Evolutionary conservation across 2,113 vertebrate genomes (phyloP).

Genomic region (Rhabdomys dilectus): DNA sequence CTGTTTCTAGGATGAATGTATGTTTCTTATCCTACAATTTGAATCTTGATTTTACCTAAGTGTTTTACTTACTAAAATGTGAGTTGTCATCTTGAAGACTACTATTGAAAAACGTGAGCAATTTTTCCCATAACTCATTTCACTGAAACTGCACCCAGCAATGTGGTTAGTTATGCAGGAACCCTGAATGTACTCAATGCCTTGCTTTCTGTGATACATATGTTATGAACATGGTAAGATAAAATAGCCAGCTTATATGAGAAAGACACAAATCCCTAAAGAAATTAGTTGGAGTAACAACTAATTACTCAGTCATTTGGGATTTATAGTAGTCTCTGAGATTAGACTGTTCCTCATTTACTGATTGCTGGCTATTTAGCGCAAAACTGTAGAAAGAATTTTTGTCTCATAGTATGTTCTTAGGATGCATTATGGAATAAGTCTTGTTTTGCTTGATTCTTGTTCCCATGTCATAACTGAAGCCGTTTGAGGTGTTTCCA

Average conservation of each 20-base stretch:
- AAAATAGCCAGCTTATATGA: conserved; percentile 43
- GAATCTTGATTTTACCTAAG: conserved; percentile 64
- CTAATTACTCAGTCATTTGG: conserved; percentile 6
- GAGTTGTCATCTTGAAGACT: conserved; percentile 36
- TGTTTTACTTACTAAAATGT: conserved; percentile 66
- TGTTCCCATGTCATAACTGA: conserved; percentile 16
- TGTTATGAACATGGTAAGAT: neutral
- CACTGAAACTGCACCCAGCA: neutral
- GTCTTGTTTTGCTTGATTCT: conserved; percentile 36
- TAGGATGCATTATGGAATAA: neutral
- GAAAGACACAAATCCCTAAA: conserved; percentile 21
- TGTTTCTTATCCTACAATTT: conserved; percentile 75
- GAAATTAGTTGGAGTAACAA: conserved; percentile 36
- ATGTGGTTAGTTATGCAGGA: conserved; percentile 45
- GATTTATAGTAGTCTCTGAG: neutral
- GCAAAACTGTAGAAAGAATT: neutral
- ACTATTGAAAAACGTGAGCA: neutral
- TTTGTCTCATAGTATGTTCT: conserved; percentile 37
- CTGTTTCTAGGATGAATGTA: conserved; percentile 24
- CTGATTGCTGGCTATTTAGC: conserved; percentile 42
- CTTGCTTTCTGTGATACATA: conserved; percentile 50
- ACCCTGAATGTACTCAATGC: neutral
- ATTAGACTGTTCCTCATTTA: neutral
- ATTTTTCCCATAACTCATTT: conserved; percentile 52
- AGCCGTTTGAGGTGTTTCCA: neutral